phyloP scores from a whole-genome alignment of 2,888 invertebrate species.

The Epinotia bilunana region DNA sequence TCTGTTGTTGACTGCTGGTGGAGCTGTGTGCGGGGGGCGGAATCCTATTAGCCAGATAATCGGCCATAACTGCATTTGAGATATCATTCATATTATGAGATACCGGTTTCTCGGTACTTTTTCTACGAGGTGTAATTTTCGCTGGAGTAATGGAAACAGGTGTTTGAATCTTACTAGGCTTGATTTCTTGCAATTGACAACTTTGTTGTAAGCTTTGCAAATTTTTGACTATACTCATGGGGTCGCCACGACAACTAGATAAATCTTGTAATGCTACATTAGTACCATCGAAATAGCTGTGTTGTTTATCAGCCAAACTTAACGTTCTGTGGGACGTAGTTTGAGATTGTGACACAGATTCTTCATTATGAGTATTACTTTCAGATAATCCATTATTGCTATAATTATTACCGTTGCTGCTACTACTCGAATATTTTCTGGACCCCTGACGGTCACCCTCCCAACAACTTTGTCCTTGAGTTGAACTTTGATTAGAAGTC shows the following conservation, averaged over 20 bases:
- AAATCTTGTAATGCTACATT: slow-evolving; percentile 87
- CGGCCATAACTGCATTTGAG: slow-evolving; percentile 83
- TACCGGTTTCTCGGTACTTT: slow-evolving; percentile 83
- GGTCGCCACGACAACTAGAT: slow-evolving; percentile 89
- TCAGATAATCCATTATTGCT: slow-evolving; percentile 74
- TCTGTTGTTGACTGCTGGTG: slow-evolving; percentile 84
- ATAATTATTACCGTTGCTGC: slow-evolving; percentile 68
- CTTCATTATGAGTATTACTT: slow-evolving; percentile 78
- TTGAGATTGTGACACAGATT: slow-evolving; percentile 74
- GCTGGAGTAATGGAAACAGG: slow-evolving; percentile 60
- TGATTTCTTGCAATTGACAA: slow-evolving; percentile 85
- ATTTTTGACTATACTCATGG: slow-evolving; percentile 91
- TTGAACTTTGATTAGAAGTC: slow-evolving; percentile 76
- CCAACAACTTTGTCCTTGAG: slow-evolving; percentile 81
- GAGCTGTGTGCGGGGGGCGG: slow-evolving; percentile 90
- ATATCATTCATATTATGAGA: slow-evolving; percentile 82
- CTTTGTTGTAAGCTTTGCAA: slow-evolving; percentile 86
- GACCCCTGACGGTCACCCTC: slow-evolving; percentile 81
- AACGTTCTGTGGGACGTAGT: slow-evolving; percentile 76
- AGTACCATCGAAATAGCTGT: slow-evolving; percentile 86
- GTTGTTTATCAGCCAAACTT: slow-evolving; percentile 82
- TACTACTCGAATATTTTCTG: slow-evolving; percentile 80
- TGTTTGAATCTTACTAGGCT: slow-evolving; percentile 75
- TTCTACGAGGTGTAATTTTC: slow-evolving; percentile 80
- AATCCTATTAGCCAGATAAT: slow-evolving; percentile 85